Evolutionary conservation across 2,797 vertebrate species (phyloP).

Genomic region (Hydrolagus colliei): DNA sequence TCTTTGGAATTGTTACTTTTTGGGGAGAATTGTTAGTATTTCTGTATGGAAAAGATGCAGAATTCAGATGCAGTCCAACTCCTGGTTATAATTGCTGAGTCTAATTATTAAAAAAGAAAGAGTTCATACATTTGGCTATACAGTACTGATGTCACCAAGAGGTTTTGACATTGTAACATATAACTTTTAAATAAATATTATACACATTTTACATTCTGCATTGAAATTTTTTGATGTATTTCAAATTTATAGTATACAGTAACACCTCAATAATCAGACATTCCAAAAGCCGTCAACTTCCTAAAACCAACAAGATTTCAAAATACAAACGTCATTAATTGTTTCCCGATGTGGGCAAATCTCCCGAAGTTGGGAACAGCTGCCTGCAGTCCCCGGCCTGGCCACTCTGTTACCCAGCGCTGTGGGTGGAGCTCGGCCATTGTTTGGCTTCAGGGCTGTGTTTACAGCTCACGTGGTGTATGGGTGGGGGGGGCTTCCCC

Average conservation of each 20-base stretch:
- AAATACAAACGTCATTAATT: too few species aligned
- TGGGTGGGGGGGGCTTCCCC: too few species aligned
- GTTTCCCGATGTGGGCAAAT: too few species aligned
- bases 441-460: too few species aligned
- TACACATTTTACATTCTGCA: slow-evolving; percentile 16
- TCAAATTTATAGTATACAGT: neutral
- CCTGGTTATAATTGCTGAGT: neutral
- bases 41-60: neutral
- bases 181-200: slow-evolving; percentile 24
- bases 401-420: too few species aligned
- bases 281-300: too few species aligned
- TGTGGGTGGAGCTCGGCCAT: too few species aligned
- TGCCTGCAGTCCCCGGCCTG: too few species aligned
- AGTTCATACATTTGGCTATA: neutral
- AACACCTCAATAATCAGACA: neutral
- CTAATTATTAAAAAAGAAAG: neutral
- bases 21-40: slow-evolving; percentile 4
- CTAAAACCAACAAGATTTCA: too few species aligned
- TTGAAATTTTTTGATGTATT: neutral
- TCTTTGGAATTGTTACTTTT: neutral
- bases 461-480: too few species aligned
- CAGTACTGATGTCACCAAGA: neutral
- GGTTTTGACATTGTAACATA: slow-evolving; percentile 18
- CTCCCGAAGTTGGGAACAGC: too few species aligned
- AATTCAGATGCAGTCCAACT: neutral